These are phyloP conservation scores for Archips xylosteana DNA, from an alignment of 2,888 invertebrate genomes.

Conservation along the genomic window DNA sequence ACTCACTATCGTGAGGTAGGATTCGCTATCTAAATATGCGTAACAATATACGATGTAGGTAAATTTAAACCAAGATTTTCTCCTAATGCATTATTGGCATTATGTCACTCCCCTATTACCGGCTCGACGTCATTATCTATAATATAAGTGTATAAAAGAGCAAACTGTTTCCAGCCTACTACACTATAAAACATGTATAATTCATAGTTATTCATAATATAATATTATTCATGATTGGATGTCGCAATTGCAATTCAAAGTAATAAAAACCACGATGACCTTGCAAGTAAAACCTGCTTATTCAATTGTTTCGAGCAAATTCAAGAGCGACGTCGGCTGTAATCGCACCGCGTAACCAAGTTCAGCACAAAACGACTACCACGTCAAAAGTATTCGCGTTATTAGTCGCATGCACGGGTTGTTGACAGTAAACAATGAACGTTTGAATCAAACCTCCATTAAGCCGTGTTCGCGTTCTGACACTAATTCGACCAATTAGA, in stretches of 20 bases:
- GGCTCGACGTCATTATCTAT: too few species aligned
- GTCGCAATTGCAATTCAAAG: constrained; percentile 11
- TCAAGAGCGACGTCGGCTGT: not conserved
- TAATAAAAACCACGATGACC: constrained; percentile 19
- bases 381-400: not conserved
- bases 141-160: too few species aligned
- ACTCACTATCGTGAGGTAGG: too few species aligned
- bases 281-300: constrained; percentile 23
- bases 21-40: too few species aligned
- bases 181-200: not conserved
- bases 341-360: not conserved
- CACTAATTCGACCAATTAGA: constrained; percentile 37
- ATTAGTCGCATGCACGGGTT: constrained; percentile 10
- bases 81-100: too few species aligned
- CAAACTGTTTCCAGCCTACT: too few species aligned
- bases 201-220: not conserved
- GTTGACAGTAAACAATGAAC: constrained; percentile 35
- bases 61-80: too few species aligned
- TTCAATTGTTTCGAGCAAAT: constrained; percentile 24
- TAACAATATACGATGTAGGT: too few species aligned
- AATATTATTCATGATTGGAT: not conserved
- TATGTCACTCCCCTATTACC: too few species aligned
- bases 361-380: not conserved
- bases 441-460: constrained; percentile 19
- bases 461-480: constrained; percentile 23